A percentile compares a stretch with the other conserved stretches of the same genome.
These are phyloP conservation scores for Thaumatotibia leucotreta DNA, from an alignment of 1,140 invertebrate genomes.

Conservation along the genomic window DNA sequence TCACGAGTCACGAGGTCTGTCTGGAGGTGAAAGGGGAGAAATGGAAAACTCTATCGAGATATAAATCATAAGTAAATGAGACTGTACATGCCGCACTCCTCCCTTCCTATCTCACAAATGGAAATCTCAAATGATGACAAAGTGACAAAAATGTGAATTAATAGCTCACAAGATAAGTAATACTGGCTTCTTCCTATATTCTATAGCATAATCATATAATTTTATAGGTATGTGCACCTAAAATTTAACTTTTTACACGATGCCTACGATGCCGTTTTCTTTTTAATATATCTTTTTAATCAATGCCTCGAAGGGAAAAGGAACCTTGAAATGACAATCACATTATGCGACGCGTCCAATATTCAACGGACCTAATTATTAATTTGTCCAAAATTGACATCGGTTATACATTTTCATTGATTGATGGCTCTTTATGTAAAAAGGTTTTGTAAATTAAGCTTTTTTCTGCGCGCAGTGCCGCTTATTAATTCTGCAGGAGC, in stretches of 20 bases:
- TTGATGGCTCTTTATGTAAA: conserved; percentile 4
- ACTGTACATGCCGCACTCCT: background rate
- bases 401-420: conserved; percentile 1
- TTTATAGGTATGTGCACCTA: background rate
- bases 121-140: conserved; percentile 12
- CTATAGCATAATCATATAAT: background rate
- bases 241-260: too few species aligned
- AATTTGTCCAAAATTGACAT: background rate
- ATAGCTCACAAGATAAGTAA: conserved; percentile 1
- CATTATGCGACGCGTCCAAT: background rate
- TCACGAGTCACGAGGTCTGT: conserved; percentile 7
- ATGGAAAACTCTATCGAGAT: conserved; percentile 12
- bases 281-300: background rate
- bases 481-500: conserved; percentile 2
- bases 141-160: conserved; percentile 11
- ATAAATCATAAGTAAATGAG: conserved; percentile 14
- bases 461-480: background rate
- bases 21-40: conserved; percentile 11
- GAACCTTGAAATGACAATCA: background rate
- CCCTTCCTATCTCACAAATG: conserved; percentile 12
- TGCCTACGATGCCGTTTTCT: too few species aligned
- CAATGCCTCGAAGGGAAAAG: background rate
- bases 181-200: background rate
- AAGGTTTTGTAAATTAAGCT: background rate
- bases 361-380: background rate